Evolutionary conservation across 2,888 invertebrate species (phyloP).

Genomic region (Zeuzera pyrina): DNA sequence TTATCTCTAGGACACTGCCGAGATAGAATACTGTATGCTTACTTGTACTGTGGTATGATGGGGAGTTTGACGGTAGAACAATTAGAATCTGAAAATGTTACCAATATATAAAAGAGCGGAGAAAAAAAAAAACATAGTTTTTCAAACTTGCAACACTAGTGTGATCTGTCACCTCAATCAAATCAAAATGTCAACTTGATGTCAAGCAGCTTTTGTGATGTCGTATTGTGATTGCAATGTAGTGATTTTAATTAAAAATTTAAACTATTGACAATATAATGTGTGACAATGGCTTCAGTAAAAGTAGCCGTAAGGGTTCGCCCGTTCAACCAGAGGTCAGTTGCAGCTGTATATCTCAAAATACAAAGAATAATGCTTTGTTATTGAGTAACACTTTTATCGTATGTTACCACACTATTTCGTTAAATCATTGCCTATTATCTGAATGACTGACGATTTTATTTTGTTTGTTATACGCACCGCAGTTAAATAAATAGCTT

Average conservation of each 20-base stretch:
- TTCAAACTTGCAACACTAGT: slow-evolving; percentile 3
- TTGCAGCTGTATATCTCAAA: neutral
- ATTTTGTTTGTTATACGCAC: slow-evolving; percentile 18
- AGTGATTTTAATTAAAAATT: slow-evolving; percentile 39
- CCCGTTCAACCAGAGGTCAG: slow-evolving; percentile 90
- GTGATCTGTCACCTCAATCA: slow-evolving; percentile 5
- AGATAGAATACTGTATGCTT: too few species aligned
- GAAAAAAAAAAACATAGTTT: too few species aligned
- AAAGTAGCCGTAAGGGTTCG: slow-evolving; percentile 93
- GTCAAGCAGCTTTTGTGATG: slow-evolving; percentile 44
- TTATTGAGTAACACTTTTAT: slow-evolving; percentile 21
- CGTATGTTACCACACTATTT: slow-evolving; percentile 8
- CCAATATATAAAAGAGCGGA: too few species aligned
- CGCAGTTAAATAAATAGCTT: slow-evolving; percentile 10
- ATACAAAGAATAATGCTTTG: slow-evolving; percentile 13
- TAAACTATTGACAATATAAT: slow-evolving; percentile 57
- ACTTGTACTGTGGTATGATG: too few species aligned
- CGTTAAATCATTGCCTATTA: slow-evolving; percentile 25
- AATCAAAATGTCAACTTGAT: slow-evolving; percentile 42
- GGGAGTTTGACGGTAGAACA: too few species aligned
- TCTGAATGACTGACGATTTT: slow-evolving; percentile 21
- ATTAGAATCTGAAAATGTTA: too few species aligned
- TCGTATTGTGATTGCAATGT: slow-evolving; percentile 28
- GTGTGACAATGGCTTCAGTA: slow-evolving; percentile 87
- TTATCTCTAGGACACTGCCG: too few species aligned